These are phyloP conservation scores for Cheilosia impressa DNA, from an alignment of 2,888 invertebrate genomes.

Conservation along the genomic window DNA sequence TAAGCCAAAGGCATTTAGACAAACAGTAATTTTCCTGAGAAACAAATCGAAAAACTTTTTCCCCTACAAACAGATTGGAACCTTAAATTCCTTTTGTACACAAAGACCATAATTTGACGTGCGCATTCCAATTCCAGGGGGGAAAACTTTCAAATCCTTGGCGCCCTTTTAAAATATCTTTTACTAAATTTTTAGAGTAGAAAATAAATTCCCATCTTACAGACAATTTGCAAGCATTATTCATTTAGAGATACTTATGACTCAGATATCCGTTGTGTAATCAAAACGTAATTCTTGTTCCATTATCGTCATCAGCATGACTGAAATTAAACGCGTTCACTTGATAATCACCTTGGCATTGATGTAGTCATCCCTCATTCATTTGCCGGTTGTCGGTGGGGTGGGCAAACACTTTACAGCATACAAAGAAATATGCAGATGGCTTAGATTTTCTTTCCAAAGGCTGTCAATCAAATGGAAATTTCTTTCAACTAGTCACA, in stretches of 20 bases:
- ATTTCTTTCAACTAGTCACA: neutral
- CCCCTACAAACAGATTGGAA: too few species aligned
- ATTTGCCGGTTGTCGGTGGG: neutral
- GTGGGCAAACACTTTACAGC: neutral
- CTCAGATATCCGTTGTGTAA: neutral
- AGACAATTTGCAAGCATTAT: neutral
- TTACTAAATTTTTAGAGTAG: too few species aligned
- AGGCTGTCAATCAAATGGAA: slow-evolving; percentile 9
- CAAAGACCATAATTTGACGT: neutral
- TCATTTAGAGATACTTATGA: neutral
- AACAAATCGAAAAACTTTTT: slow-evolving; percentile 1
- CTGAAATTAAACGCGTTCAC: neutral
- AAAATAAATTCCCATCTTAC: neutral
- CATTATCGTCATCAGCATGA: neutral
- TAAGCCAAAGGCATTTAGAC: neutral
- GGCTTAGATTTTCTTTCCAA: neutral
- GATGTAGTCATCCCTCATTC: slow-evolving; percentile 1
- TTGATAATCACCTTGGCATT: slow-evolving; percentile 3
- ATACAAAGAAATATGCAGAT: neutral
- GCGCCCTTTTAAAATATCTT: neutral
- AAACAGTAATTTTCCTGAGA: neutral
- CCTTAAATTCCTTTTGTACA: neutral
- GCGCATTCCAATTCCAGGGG: too few species aligned
- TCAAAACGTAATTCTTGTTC: slow-evolving; percentile 1
- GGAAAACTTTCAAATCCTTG: neutral